Conservation (phyloP, 2,797 vertebrate species). For the Mus spretus region DNA sequence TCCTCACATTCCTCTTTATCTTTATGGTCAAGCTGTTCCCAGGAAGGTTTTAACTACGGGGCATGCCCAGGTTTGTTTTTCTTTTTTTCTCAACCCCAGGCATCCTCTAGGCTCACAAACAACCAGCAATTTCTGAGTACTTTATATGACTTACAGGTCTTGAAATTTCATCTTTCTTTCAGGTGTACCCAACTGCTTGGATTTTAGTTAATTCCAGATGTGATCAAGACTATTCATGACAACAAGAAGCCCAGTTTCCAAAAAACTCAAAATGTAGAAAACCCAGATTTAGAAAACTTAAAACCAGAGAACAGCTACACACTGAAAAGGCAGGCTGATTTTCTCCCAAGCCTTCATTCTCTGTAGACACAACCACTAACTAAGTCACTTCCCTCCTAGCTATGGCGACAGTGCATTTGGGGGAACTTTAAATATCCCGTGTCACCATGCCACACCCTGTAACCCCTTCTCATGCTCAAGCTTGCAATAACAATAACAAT, state of each 20-base stretch:
- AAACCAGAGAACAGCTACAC: background rate
- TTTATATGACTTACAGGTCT: too few species aligned
- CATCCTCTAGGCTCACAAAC: too few species aligned
- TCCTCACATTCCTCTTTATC: too few species aligned
- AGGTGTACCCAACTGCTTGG: background rate
- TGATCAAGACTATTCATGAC: background rate
- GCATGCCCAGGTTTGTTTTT: too few species aligned
- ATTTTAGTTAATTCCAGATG: background rate
- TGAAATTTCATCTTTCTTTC: too few species aligned
- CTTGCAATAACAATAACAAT: background rate
- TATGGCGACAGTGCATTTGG: background rate
- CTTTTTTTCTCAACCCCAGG: too few species aligned
- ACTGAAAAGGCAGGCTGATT: constrained; percentile 39
- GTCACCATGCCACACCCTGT: background rate
- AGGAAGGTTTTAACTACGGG: too few species aligned
- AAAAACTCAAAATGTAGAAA: constrained; percentile 42
- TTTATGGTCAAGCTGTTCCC: too few species aligned
- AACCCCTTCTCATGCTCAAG: background rate
- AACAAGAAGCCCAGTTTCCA: background rate
- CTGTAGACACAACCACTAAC: background rate
- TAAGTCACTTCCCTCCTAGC: background rate
- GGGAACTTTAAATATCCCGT: background rate
- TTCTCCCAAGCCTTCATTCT: background rate
- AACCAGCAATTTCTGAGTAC: too few species aligned
- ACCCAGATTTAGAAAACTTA: background rate